A percentile compares a stretch with the other conserved stretches of the same genome.
phyloP scores from a whole-genome alignment of 2,797 vertebrate species.

The Petrocephalus schoutedeni region DNA sequence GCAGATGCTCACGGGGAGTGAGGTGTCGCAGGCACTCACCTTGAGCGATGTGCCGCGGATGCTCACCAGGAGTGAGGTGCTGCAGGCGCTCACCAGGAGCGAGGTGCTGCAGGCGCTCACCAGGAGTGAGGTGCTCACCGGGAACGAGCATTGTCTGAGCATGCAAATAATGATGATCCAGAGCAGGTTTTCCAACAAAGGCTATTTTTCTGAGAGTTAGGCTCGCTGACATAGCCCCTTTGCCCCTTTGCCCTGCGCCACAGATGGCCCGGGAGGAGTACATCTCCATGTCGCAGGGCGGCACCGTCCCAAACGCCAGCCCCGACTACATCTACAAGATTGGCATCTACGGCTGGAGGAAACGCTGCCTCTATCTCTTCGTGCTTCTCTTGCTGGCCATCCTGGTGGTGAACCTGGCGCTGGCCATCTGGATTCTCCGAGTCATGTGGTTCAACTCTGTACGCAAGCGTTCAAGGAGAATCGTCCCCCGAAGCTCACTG shows the following conservation, averaged over 20 bases:
- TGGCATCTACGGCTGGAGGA: conserved; percentile 79
- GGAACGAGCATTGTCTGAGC: too few species aligned
- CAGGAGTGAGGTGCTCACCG: too few species aligned
- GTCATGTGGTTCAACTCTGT: conserved; percentile 82
- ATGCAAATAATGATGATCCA: not conserved
- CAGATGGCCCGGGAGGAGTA: conserved; percentile 78
- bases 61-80: too few species aligned
- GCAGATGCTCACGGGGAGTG: too few species aligned
- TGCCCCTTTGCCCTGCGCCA: not conserved
- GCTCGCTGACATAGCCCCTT: not conserved
- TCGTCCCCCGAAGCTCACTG: not conserved
- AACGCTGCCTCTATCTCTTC: conserved; percentile 76
- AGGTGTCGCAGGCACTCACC: too few species aligned
- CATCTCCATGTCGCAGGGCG: conserved; percentile 58
- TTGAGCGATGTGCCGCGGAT: too few species aligned
- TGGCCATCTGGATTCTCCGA: conserved; percentile 82
- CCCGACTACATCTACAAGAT: conserved; percentile 72
- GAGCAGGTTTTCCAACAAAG: not conserved
- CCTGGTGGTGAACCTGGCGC: conserved; percentile 77
- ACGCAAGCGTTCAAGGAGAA: conserved; percentile 25
- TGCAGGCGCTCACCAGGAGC: too few species aligned
- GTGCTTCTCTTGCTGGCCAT: conserved; percentile 75
- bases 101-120: too few species aligned
- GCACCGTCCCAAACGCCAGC: conserved; percentile 51
- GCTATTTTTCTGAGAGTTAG: not conserved